Percentiles rank a stretch among this genome's conserved stretches.
phyloP scores from a whole-genome alignment of 2,888 invertebrate genomes.

The Chaitophorus viminalis region DNA sequence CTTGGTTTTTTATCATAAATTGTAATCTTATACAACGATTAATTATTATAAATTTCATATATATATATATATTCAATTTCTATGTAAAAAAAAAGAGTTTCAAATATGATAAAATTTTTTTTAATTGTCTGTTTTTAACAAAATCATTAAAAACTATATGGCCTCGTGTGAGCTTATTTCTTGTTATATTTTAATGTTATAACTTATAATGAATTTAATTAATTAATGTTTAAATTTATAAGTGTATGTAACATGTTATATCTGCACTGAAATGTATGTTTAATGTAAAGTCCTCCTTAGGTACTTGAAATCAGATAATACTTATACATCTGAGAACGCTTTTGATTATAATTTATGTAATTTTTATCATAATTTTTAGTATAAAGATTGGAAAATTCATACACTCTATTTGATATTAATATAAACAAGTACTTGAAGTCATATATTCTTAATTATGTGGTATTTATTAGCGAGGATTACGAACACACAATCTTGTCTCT shows the following conservation, averaged over 20 bases:
- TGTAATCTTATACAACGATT: neutral
- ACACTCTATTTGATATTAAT: neutral
- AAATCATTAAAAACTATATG: too few species aligned
- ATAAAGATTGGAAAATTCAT: neutral
- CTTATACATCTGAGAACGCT: neutral
- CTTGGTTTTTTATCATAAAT: neutral
- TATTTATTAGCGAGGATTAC: neutral
- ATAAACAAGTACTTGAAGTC: neutral
- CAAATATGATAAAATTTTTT: neutral
- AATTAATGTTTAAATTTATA: too few species aligned
- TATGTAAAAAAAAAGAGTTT: neutral
- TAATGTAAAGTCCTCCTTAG: neutral
- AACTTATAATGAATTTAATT: too few species aligned
- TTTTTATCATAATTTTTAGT: neutral
- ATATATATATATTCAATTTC: neutral
- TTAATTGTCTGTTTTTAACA: neutral
- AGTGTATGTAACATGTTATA: neutral
- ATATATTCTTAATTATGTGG: neutral
- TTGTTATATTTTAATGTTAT: too few species aligned
- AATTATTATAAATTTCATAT: neutral
- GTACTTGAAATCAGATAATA: neutral
- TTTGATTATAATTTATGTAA: neutral
- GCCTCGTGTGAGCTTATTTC: too few species aligned
- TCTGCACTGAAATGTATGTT: neutral
- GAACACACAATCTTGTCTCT: neutral